Evolutionary conservation across 30 jellyfish, hydroid and myxozoan genomes (phyloP).

Genomic region (Turritopsis rubra): DNA sequence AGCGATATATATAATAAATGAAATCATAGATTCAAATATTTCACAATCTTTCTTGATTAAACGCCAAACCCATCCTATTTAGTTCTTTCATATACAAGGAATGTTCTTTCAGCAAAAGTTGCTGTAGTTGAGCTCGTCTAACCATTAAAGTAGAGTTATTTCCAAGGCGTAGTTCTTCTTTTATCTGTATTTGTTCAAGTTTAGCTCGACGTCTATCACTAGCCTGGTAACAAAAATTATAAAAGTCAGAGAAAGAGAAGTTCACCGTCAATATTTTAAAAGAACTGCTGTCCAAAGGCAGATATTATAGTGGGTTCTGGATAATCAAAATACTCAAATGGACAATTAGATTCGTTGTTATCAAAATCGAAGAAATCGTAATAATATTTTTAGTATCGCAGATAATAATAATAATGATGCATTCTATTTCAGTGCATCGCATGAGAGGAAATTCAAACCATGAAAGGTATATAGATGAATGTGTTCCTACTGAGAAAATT

Average conservation of each 20-base stretch:
- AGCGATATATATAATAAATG: too few relatives aligned
- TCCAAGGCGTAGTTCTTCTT: constrained; percentile 53
- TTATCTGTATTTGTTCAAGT: constrained; percentile 42
- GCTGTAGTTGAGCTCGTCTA: constrained; percentile 50
- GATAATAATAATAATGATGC: too few relatives aligned
- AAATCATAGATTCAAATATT: too few relatives aligned
- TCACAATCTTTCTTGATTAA: constrained; percentile 46
- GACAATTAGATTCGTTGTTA: too few relatives aligned
- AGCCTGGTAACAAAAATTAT: constrained; percentile 36
- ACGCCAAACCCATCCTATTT: constrained; percentile 54
- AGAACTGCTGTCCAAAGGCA: too few relatives aligned
- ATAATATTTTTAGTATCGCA: too few relatives aligned
- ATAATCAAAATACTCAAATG: too few relatives aligned
- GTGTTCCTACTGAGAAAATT: too few relatives aligned
- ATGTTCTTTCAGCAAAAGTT: constrained; percentile 41
- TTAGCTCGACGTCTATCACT: constrained; percentile 57
- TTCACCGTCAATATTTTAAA: too few relatives aligned
- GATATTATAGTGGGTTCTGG: too few relatives aligned
- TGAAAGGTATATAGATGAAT: too few relatives aligned
- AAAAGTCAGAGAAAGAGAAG: background rate
- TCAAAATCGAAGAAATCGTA: too few relatives aligned
- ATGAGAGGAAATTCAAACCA: background rate
- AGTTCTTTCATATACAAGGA: constrained; percentile 42
- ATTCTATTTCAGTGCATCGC: background rate
- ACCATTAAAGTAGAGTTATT: constrained; percentile 56